Base-by-base conservation (phyloP, 2,888 invertebrate species). In the Spatulosminthurus flaviceps region DNA sequence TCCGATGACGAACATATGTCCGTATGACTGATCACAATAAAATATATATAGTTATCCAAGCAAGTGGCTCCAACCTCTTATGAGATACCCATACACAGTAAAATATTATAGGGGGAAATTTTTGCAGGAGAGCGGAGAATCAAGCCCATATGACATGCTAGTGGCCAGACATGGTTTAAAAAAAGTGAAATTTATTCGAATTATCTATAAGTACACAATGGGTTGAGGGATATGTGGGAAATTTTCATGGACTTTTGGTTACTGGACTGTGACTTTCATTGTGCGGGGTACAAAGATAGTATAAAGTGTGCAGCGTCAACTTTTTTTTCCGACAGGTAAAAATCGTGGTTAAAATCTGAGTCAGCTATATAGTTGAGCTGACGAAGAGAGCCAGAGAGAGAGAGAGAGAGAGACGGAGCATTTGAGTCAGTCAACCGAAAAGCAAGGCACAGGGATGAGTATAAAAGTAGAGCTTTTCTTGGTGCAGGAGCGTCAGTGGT, bases 341-440 rank as follows among this genome's bases (percentile, higher is more conserved):
- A 71, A 70, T 78, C 70, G 78, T 71, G 78, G 78, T 78, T 78
- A 70, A 60, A 78, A 78, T 78, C 78, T 78, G 71, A 78, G 78
- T 78, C 78, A 78, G 78, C 75, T 22, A n/a, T n/a, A n/a, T n/a
- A 29, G 73, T 28, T 26, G 60, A 19, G 60, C 19, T 29, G 28
- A 73, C 64, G 26, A 22, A 22, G 24, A 64, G n/a, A n/a, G n/a
- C n/a, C n/a, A n/a, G n/a, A n/a, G n/a, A n/a, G n/a, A n/a, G n/a
- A n/a, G n/a, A n/a, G n/a, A n/a, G n/a, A n/a, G n/a, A n/a, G n/a
- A n/a, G n/a, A n/a, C n/a, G 22, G 64, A 24, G 26, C 64, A 64
- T 24, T 72, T 21, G 60, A 73, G 34, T 73, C 73, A 67, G 69
- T 43, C 69, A 77, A 66, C 41, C 34, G 42, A 67, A 34, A 76